Base-by-base conservation (phyloP, 2,797 vertebrate species). In the Leptodactylus fallax region DNA sequence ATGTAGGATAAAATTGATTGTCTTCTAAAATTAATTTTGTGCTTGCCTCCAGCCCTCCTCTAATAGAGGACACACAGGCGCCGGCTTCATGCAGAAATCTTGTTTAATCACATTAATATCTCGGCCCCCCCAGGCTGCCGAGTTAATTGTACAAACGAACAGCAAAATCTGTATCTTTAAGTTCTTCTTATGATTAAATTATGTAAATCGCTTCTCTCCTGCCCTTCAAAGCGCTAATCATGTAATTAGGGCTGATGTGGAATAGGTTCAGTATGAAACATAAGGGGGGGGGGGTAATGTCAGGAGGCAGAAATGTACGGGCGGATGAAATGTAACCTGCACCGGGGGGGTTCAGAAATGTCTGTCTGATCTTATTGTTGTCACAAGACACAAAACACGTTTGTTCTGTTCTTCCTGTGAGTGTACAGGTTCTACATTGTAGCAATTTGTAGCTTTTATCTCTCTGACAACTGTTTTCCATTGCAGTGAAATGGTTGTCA, bases 21-120 rank as follows among this genome's bases (percentile, higher is more conserved):
- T 97, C 96, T 97, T 95, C 95, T 96, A 95, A 96, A 97, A 97
- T 97, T 96, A 97, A 97, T 97, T 96, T 97, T 96, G 95, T 94
- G 94, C 95, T 96, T 95, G 96, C 96, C 96, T 96, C 93, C 92
- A 96, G 96, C 95, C 93, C 94, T 95, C 93, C 95, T 96, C 95
- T 96, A 96, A 95, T 95, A 96, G 95, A 95, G 95, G 95, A 96
- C 95, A 95, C 95, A 94, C 92, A 95, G 92, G 95, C 94, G 94
- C 36, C 36, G 36, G 94, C 95, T 96, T 96, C 95, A 86, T 86
- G 88, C 95, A 95, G 95, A 96, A 96, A 96, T 96, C 95, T 95
- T 96, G 95, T 96, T 97, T 97, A 97, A 97, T 97, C 96, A 97
- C 96, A 96, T 97, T 97, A 96, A 96, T 96, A 96, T 97, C 94